Percentiles rank a stretch among this genome's conserved stretches.
phyloP scores from a whole-genome alignment of 2,797 vertebrate species.

The Carduelis carduelis region DNA sequence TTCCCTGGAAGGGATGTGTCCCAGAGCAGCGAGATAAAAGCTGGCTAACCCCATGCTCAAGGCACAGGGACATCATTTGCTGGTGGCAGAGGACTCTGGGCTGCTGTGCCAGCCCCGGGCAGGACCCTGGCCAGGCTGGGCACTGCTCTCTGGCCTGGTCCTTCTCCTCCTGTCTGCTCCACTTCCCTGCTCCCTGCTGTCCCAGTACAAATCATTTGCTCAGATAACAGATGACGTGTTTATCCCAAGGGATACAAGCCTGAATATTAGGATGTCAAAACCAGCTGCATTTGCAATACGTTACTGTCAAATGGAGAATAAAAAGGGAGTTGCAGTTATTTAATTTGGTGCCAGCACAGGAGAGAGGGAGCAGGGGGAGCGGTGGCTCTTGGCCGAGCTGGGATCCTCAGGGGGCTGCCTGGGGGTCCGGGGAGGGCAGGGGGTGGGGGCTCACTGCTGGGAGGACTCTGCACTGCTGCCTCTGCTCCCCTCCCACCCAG shows the following conservation, averaged over 20 bases:
- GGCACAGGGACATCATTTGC: neutral
- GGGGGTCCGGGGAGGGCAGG: neutral
- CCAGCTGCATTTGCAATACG: slow-evolving; percentile 55
- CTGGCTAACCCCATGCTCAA: rapidly evolving
- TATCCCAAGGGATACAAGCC: slow-evolving; percentile 66
- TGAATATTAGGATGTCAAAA: slow-evolving; percentile 75
- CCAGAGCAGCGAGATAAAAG: neutral
- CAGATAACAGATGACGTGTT: slow-evolving; percentile 61
- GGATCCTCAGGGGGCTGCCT: neutral
- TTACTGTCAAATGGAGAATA: slow-evolving; percentile 75
- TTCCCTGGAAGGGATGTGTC: neutral
- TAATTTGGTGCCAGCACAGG: slow-evolving; percentile 58
- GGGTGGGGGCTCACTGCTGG: neutral
- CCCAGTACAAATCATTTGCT: slow-evolving; percentile 48
- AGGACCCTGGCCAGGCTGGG: rapidly evolving
- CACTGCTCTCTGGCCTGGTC: neutral
- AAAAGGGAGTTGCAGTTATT: slow-evolving; percentile 70
- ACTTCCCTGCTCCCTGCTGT: neutral
- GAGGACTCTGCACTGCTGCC: neutral
- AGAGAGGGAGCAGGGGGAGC: neutral
- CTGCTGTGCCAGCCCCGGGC: neutral
- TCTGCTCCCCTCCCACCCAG: neutral
- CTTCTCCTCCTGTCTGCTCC: neutral
- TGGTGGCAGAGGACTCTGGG: rapidly evolving
- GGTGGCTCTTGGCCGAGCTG: neutral